Conservation (phyloP, 2,888 invertebrate genomes). For the Phorcus lineatus region DNA sequence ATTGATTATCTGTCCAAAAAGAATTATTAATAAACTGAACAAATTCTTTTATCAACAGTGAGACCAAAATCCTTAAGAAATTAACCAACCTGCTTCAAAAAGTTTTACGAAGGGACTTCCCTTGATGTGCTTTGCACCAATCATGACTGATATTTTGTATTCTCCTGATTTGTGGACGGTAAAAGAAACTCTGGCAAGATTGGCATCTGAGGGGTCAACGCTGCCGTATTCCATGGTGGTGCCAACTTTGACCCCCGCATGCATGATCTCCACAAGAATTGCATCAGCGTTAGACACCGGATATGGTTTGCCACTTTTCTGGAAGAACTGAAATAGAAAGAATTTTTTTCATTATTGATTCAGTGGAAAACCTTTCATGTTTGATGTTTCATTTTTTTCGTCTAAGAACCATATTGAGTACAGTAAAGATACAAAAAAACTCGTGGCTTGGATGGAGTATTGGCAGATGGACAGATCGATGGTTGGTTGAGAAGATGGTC, state of each 20-base stretch:
- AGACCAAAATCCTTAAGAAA: not conserved
- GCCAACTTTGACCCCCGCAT: conserved; percentile 88
- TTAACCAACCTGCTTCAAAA: conserved; percentile 82
- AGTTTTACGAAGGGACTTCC: conserved; percentile 90
- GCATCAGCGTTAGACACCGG: conserved; percentile 92
- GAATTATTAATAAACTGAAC: not conserved
- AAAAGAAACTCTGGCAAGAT: conserved; percentile 92
- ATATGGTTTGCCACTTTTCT: conserved; percentile 90
- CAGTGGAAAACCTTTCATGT: no score
- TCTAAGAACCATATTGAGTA: no score
- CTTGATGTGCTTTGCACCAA: conserved; percentile 85
- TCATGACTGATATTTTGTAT: conserved; percentile 89
- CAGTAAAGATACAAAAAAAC: no score
- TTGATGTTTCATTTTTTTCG: no score
- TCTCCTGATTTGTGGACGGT: conserved; percentile 93
- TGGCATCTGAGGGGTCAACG: conserved; percentile 88
- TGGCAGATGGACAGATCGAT: no score
- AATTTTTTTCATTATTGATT: not conserved
- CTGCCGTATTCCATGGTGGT: conserved; percentile 91
- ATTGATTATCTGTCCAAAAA: not conserved
- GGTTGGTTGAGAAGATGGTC: no score
- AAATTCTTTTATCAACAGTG: not conserved
- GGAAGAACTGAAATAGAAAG: conserved; percentile 61
- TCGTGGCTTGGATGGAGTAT: no score
- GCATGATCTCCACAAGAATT: conserved; percentile 89